phyloP scores from a whole-genome alignment of 2,888 invertebrate species.

The Sipha maydis region DNA sequence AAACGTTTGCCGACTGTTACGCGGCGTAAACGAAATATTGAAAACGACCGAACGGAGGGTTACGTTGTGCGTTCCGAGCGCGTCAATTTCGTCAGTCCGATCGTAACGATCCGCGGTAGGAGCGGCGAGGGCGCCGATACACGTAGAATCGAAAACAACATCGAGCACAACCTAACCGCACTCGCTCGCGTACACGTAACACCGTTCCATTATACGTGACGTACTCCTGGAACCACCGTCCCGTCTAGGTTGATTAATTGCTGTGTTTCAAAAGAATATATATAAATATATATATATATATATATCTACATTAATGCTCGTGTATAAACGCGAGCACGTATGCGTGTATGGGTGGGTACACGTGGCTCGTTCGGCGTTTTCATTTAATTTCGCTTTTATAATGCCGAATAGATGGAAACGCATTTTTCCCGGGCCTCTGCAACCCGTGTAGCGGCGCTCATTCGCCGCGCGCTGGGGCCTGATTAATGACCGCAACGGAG shows the following conservation, averaged over 20 bases:
- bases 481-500: conserved; percentile 15
- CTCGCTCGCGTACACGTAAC: not conserved
- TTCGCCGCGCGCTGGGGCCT: not conserved
- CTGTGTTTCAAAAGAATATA: conserved; percentile 12
- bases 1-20: not conserved
- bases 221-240: not conserved
- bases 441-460: not conserved
- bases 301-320: too few species aligned
- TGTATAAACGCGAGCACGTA: too few species aligned
- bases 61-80: not conserved
- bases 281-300: not conserved
- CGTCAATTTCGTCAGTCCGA: not conserved
- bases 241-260: conserved; percentile 35
- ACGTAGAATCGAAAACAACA: not conserved
- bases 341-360: too few species aligned
- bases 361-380: conserved; percentile 44
- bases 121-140: not conserved
- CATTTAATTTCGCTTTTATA: conserved; percentile 45
- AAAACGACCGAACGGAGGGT: not conserved
- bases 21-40: not conserved
- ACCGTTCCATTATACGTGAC: conserved; percentile 3
- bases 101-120: not conserved
- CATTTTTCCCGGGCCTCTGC: conserved; percentile 26
- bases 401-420: conserved; percentile 41
- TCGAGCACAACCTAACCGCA: not conserved